phyloP scores from a whole-genome alignment of 1,140 invertebrate species.

The Oreohelix idahoensis region DNA sequence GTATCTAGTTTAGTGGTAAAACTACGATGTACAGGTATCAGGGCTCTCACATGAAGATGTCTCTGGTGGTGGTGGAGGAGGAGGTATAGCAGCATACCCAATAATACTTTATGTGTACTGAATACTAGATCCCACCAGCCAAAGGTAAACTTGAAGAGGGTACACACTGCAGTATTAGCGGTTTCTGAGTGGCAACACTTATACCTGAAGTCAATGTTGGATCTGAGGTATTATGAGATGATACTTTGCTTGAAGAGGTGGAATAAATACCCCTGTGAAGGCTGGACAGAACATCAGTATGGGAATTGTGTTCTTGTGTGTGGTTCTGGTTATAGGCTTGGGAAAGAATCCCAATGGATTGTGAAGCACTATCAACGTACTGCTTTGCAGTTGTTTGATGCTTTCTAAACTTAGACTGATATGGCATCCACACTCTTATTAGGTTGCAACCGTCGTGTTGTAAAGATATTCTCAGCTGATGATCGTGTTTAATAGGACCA shows the following conservation, averaged over 20 bases:
- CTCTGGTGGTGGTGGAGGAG: neutral
- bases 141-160: neutral
- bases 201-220: neutral
- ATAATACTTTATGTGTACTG: neutral
- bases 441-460: too few species aligned
- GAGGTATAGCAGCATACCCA: neutral
- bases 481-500: conserved; percentile 47
- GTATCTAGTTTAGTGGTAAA: too few species aligned
- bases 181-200: neutral
- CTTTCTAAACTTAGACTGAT: neutral
- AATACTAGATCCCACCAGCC: neutral
- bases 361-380: neutral
- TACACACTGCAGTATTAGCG: neutral
- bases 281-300: neutral
- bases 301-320: neutral
- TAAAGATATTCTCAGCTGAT: conserved; percentile 54
- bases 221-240: neutral
- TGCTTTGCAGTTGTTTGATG: neutral
- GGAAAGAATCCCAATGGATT: neutral
- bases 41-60: too few species aligned
- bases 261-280: too few species aligned
- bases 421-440: too few species aligned
- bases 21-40: too few species aligned
- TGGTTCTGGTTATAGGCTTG: neutral
- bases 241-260: neutral